These are phyloP conservation scores for Miltochrista miniata DNA, from an alignment of 2,888 invertebrate genomes.

Conservation along the genomic window DNA sequence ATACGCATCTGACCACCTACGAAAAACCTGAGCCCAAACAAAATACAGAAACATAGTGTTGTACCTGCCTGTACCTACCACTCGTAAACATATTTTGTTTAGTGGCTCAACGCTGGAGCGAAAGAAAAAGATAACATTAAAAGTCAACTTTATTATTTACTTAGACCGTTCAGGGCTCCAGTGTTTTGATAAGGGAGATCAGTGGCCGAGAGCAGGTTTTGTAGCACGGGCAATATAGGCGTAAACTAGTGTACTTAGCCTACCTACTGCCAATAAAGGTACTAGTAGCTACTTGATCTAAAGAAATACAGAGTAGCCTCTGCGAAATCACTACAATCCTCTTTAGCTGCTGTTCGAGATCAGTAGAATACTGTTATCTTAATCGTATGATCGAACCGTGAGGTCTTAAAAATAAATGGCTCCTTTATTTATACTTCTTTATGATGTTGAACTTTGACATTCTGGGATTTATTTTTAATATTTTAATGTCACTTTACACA, in stretches of 20 bases:
- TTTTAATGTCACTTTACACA: no score
- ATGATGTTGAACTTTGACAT: slow-evolving; percentile 8
- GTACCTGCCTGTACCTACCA: slow-evolving; percentile 16
- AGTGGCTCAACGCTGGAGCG: slow-evolving; percentile 23
- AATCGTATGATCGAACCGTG: slow-evolving; percentile 25
- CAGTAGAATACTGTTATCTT: slow-evolving; percentile 29
- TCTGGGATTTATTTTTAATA: no score
- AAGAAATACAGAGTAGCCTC: slow-evolving; percentile 33
- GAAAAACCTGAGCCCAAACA: slow-evolving; percentile 26
- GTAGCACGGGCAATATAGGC: slow-evolving; percentile 44
- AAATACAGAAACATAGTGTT: slow-evolving; percentile 24
- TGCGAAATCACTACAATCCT: slow-evolving; percentile 39
- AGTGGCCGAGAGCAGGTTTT: slow-evolving; percentile 44
- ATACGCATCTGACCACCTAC: slow-evolving; percentile 23
- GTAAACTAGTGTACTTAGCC: slow-evolving; percentile 50
- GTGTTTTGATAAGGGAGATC: slow-evolving; percentile 51
- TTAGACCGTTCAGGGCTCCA: slow-evolving; percentile 26
- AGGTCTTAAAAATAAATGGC: slow-evolving; percentile 15
- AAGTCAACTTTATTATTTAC: slow-evolving; percentile 29
- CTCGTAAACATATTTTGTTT: slow-evolving; percentile 31
- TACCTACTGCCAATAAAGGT: slow-evolving; percentile 48
- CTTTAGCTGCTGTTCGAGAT: slow-evolving; percentile 36
- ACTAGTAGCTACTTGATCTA: slow-evolving; percentile 33
- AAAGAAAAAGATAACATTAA: slow-evolving; percentile 35
- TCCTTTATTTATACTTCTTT: slow-evolving; percentile 22